Evolutionary conservation across 2,113 vertebrate genomes (phyloP).

Genomic region (Fukomys damarensis): DNA sequence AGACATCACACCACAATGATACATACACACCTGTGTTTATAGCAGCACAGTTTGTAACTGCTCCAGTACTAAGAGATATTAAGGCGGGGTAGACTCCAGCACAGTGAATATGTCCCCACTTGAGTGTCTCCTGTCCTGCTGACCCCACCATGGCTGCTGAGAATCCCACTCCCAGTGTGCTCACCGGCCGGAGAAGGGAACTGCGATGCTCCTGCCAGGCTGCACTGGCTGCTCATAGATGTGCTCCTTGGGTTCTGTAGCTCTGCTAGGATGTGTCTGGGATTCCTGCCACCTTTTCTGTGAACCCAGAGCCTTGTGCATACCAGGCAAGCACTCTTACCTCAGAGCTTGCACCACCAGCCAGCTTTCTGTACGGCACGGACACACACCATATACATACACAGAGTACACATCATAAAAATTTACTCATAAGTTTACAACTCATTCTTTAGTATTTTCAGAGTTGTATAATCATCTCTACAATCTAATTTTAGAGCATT

Average conservation of each 20-base stretch:
- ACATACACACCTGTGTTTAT: too few relatives aligned
- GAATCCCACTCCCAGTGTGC: not conserved
- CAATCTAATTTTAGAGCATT: conserved; percentile 19
- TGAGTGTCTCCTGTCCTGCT: not conserved
- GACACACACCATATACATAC: too few relatives aligned
- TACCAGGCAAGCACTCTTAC: not conserved
- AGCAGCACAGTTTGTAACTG: too few relatives aligned
- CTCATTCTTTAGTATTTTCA: not conserved
- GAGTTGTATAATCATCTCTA: not conserved
- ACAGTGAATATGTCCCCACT: not conserved
- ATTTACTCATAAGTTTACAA: not conserved
- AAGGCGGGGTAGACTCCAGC: not conserved
- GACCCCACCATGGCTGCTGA: not conserved
- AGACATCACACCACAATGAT: too few relatives aligned
- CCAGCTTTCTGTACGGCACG: not conserved
- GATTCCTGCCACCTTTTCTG: not conserved
- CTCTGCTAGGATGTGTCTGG: not conserved
- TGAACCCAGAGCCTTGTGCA: not conserved
- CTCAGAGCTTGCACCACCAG: not conserved
- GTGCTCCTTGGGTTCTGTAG: not conserved
- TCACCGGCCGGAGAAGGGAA: not conserved
- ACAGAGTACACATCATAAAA: not conserved
- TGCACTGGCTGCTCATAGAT: not conserved
- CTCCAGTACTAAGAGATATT: not conserved
- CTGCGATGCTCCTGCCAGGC: not conserved